Percentiles rank a stretch among this genome's conserved stretches.
Evolutionary conservation across 2,797 vertebrate genomes (phyloP).

Genomic region (Lindbergichthys nudifrons): DNA sequence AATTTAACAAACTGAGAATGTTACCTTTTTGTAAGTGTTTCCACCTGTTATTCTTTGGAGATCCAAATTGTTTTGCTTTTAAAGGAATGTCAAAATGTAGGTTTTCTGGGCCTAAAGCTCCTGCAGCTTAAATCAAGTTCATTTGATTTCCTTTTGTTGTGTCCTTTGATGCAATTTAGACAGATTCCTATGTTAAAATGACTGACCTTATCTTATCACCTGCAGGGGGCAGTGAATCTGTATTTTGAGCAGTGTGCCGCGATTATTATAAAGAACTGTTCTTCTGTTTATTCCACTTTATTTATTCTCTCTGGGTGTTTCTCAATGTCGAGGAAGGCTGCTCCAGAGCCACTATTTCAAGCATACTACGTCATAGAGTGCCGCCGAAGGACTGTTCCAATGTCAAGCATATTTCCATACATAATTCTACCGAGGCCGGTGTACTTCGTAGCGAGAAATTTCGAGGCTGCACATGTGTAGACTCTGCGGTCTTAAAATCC

Average conservation of each 20-base stretch:
- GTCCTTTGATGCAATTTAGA: conserved; percentile 62
- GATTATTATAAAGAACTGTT: conserved; percentile 44
- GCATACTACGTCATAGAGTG: too few species aligned
- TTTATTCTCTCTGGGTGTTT: conserved; percentile 77
- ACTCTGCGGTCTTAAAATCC: too few species aligned
- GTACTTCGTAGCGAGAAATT: too few species aligned
- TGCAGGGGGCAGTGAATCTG: conserved; percentile 32
- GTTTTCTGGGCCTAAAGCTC: conserved; percentile 25
- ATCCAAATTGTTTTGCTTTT: conserved; percentile 24
- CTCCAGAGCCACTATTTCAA: too few species aligned
- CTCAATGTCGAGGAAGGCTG: too few species aligned
- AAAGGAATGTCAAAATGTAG: conserved; percentile 19
- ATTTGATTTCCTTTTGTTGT: conserved; percentile 23
- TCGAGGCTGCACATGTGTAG: too few species aligned
- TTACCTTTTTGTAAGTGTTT: conserved; percentile 35
- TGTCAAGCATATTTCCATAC: too few species aligned
- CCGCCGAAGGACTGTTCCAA: too few species aligned
- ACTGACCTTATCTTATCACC: conserved; percentile 15
- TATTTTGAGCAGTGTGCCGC: conserved; percentile 31
- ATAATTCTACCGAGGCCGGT: too few species aligned
- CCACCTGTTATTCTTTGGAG: conserved; percentile 18
- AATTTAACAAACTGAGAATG: conserved; percentile 28
- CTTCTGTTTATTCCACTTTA: conserved; percentile 75
- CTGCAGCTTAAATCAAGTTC: conserved; percentile 19
- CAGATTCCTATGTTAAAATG: conserved; percentile 26